Base-by-base conservation (phyloP, 2,797 vertebrate species). In the Pangasius djambal region DNA sequence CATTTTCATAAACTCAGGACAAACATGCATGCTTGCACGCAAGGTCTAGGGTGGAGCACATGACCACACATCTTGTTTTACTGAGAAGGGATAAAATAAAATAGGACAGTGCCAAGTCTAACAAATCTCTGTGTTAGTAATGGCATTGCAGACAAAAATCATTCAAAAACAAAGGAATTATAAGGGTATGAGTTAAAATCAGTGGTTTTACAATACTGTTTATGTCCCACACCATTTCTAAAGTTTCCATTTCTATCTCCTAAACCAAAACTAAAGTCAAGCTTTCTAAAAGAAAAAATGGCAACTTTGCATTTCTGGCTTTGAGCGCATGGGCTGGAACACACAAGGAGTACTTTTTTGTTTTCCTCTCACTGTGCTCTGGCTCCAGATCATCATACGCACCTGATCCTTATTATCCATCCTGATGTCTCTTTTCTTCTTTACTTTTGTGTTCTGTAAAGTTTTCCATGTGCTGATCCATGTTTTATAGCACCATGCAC, bases 321-420 rank as follows among this genome's bases (percentile, higher is more conserved):
- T 22, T 82, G 31, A 82, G 20, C 10, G 3, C 37, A 61, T 40
- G 12, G 6, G 37, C 59, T 63, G 57, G 59, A 48, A 61, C 1
- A 15, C 37, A 4, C 28, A 4, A 10, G 22, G 34, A 63, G 81
- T n/a, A 83, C 48, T 31, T 16, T 28, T 61, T 9, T 63, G 34
- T 63, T 83, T 57, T 22, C 44, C 34, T 40, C 37, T 44, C 6
- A 16, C 34, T 83, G 82, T 65, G 40, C 37, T n/a, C 59, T 65
- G 82, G 82, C 37, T 65, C 15, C 61, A 48, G 12, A 65, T n/a
- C 57, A 16, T 44, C 12, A 83, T 7, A 44, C 57, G 6, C 79
- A 83, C 82, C 61, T 67, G 61, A 65, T 48, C 25, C 40, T 48
- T 65, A 83, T 83, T 48, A 83, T 28, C 79, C 22, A 40, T 28